Base-by-base conservation (phyloP, 1,140 invertebrate genomes). In the Macrotrachela quadricornifera region DNA sequence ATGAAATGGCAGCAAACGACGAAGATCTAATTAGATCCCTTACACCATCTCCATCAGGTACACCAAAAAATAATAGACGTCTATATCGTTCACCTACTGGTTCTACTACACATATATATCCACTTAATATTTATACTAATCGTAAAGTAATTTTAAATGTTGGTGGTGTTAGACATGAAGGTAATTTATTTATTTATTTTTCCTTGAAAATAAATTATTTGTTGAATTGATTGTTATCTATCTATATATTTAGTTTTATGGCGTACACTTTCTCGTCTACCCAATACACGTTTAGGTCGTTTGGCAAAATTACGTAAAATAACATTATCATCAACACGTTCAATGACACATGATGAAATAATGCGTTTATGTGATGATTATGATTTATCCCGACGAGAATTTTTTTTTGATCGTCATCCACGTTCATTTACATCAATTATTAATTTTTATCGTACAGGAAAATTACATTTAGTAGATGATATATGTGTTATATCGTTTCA, bases 401-500 rank as follows among this genome's bases (percentile, higher is more conserved):
- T 96, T 71, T 97, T 97, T 74, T 99, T 99, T 72, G 94, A 99
- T 71, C 78, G 94, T 61, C 92, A 99, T 71, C 92, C 94, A 17
- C 91, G 97, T 67, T 88, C 96, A 61, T 97, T 97, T 72, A 78
- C 91, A 52, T 88, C 97, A 67, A 94, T 99, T 63, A 77, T 99
- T 55, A 96, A 95, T 67, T 99, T 95, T 65, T 99, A 99, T 68
- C 78, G 94, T 51, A 99, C 92, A 21, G 91, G 91, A 6, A 97
- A 95, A 69, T 74, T 99, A 44, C 90, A 99, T 71, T 97, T 92
- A 69, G 90, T 91, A 37, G 92, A 92, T 72, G 88, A 96, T 73
- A 92, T 97, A 74, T 99, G 94, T 69, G 76, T 99, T 56, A 91
- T 87, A 42, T 85, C 87, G 50, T 99, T 97, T 70, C 92, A 97